Conservation (phyloP, 2,797 vertebrate species). For the Garrulus glandarius region DNA sequence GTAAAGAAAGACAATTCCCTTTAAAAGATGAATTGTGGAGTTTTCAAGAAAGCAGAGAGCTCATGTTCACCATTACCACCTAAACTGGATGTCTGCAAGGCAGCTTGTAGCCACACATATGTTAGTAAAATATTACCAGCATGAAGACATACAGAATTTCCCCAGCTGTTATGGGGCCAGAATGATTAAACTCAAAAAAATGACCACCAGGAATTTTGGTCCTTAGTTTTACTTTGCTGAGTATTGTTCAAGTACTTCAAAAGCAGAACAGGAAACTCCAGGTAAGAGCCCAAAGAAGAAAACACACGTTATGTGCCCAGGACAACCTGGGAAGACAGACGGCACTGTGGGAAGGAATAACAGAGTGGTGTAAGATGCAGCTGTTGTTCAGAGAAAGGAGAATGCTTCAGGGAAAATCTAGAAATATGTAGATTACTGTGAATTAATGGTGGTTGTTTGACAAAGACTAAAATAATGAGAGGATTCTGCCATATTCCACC, state of each 20-base stretch:
- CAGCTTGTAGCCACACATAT: not conserved
- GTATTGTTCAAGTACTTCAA: not conserved
- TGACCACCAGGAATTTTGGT: not conserved
- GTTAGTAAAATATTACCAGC: not conserved
- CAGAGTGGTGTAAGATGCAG: not conserved
- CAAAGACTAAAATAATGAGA: not conserved
- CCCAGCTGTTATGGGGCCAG: not conserved
- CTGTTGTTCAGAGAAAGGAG: not conserved
- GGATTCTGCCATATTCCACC: not conserved
- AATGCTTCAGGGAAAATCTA: not conserved
- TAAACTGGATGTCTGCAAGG: not conserved
- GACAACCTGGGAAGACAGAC: not conserved
- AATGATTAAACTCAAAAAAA: not conserved
- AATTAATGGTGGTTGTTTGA: not conserved
- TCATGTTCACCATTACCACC: not conserved
- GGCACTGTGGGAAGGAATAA: not conserved
- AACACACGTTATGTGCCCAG: rapidly evolving
- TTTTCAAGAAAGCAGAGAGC: not conserved
- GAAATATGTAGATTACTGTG: not conserved
- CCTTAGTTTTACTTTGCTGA: not conserved
- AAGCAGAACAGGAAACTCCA: not conserved
- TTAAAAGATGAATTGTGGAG: not conserved
- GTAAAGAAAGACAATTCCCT: not conserved
- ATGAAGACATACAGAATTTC: not conserved
- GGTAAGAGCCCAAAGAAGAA: not conserved